A percentile compares a stretch with the other conserved stretches of the same genome.
phyloP scores from a whole-genome alignment of 92 coral and sea anemone genomes.

The Siderastrea radians region DNA sequence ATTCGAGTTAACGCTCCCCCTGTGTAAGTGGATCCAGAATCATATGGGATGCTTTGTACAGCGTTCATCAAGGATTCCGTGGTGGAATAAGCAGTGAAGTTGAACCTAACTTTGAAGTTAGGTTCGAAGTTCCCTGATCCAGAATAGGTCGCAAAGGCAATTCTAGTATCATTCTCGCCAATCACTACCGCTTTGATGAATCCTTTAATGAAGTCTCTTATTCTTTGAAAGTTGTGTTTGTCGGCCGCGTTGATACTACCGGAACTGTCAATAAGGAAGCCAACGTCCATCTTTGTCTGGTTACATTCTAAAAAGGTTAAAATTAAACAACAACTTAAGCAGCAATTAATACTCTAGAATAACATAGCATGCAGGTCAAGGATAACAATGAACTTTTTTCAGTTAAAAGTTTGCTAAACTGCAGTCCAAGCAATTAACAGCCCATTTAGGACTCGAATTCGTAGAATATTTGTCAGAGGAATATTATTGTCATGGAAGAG shows the following conservation, averaged over 20 bases:
- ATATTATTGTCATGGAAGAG: no score
- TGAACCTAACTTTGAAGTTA: constrained; percentile 11
- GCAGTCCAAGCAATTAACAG: no score
- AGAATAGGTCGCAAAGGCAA: constrained; percentile 26
- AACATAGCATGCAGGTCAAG: no score
- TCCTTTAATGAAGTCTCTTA: constrained; percentile 32
- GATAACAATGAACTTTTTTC: no score
- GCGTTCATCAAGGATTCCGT: neutral
- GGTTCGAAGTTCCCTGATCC: neutral
- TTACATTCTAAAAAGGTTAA: constrained; percentile 16
- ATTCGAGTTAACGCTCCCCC: constrained; percentile 30
- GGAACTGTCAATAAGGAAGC: constrained; percentile 37
- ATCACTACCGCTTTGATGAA: constrained; percentile 15
- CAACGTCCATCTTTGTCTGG: constrained; percentile 19
- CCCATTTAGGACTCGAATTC: no score
- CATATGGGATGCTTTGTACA: constrained; percentile 9
- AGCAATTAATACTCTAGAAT: no score
- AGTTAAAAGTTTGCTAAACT: no score
- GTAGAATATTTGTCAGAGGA: no score
- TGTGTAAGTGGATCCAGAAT: constrained; percentile 20
- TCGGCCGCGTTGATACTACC: constrained; percentile 30
- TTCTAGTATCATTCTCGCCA: constrained; percentile 23
- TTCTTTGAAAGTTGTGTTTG: constrained; percentile 28
- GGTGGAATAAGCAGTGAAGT: neutral
- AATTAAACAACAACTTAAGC: no score